These are phyloP conservation scores for Psettodes erumei DNA, from an alignment of 2,113 vertebrate species.

Conservation along the genomic window DNA sequence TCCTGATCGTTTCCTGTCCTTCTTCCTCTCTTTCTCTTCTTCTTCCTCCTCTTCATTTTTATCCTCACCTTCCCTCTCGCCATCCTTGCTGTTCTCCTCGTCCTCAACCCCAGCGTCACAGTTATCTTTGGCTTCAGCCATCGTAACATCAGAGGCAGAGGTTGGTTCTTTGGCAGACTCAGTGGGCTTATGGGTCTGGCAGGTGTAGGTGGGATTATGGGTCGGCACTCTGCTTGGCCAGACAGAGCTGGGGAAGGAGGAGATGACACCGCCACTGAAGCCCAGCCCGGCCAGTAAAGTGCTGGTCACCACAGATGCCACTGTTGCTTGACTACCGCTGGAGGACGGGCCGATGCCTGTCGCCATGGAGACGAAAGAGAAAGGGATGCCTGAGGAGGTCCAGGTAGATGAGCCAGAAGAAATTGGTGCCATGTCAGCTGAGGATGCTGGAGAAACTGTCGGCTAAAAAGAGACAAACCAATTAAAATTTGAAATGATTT, in stretches of 20 bases:
- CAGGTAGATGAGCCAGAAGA: conserved; percentile 97
- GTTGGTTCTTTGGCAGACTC: conserved; percentile 77
- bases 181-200: conserved; percentile 23
- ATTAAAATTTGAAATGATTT: neutral
- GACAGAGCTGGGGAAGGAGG: conserved; percentile 94
- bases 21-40: conserved; percentile 82
- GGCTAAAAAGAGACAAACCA: conserved; percentile 81
- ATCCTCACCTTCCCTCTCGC: conserved; percentile 82
- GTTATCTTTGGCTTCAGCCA: conserved; percentile 68
- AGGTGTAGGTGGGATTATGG: conserved; percentile 65
- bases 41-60: conserved; percentile 86
- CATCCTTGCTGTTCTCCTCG: conserved; percentile 82
- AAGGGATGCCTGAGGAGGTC: conserved; percentile 95
- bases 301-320: conserved; percentile 96
- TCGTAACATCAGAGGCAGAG: conserved; percentile 62
- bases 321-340: conserved; percentile 93
- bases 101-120: conserved; percentile 84
- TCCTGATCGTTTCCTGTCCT: conserved; percentile 54
- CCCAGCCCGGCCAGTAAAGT: conserved; percentile 94
- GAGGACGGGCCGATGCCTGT: conserved; percentile 96
- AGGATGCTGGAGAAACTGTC: conserved; percentile 94
- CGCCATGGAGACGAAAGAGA: conserved; percentile 98
- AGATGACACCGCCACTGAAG: conserved; percentile 92
- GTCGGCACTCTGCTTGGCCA: conserved; percentile 88
- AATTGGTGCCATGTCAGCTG: conserved; percentile 98